Conservation (phyloP, 2,888 invertebrate species). For the Drosophila demipolita region DNA sequence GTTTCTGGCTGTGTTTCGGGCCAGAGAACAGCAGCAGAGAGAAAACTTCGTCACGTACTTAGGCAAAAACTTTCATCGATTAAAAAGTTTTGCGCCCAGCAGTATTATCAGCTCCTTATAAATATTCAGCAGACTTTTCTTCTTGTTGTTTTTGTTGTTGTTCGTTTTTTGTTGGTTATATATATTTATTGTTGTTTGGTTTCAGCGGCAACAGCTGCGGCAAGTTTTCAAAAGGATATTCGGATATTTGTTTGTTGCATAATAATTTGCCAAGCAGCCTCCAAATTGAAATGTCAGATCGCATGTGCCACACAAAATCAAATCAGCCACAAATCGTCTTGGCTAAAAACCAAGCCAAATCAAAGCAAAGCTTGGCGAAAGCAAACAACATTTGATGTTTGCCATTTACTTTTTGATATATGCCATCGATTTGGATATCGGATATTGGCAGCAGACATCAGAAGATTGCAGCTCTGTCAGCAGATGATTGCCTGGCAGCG, state of each 20-base stretch:
- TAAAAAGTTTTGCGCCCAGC: conserved; percentile 66
- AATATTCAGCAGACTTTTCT: conserved; percentile 30
- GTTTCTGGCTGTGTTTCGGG: conserved; percentile 2
- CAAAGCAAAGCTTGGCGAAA: conserved; percentile 7
- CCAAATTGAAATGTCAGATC: conserved; percentile 56
- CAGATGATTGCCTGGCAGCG: conserved; percentile 38
- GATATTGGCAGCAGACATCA: conserved; percentile 26
- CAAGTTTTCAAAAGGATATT: conserved; percentile 59
- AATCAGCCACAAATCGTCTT: conserved; percentile 24
- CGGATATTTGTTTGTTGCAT: conserved; percentile 69
- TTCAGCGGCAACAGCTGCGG: conserved; percentile 51
- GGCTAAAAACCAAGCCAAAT: conserved; percentile 11
- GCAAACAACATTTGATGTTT: conserved; percentile 33
- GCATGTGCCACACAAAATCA: conserved; percentile 42
- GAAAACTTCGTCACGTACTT: conserved; percentile 58
- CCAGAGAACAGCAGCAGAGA: conserved; percentile 1
- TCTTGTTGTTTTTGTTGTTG: not conserved
- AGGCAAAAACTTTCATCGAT: conserved; percentile 73
- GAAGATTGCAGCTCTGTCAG: conserved; percentile 15
- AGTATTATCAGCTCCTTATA: conserved; percentile 68
- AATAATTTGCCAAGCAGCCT: conserved; percentile 55
- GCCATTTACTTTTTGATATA: conserved; percentile 8
- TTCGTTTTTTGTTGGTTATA: not conserved
- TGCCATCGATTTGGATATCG: conserved; percentile 17
- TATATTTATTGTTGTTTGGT: conserved; percentile 7